Conservation (phyloP, 1,140 invertebrate species). For the Teleogryllus occipitalis region DNA sequence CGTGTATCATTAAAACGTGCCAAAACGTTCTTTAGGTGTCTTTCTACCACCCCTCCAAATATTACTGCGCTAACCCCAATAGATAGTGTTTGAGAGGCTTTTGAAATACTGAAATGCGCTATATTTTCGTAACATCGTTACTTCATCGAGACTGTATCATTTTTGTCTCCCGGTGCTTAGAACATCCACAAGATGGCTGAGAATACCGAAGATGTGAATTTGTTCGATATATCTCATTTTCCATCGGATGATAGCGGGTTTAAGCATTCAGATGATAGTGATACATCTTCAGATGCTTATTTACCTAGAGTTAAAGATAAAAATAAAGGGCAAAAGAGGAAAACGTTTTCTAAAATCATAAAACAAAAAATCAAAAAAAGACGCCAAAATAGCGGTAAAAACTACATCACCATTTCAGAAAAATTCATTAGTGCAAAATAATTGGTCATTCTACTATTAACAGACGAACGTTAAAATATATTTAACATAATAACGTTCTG, state of each 20-base stretch:
- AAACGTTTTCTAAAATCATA: background rate
- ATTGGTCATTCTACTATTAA: background rate
- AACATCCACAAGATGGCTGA: background rate
- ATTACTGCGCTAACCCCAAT: background rate
- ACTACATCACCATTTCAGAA: background rate
- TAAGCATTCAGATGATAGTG: background rate
- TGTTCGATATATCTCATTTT: background rate
- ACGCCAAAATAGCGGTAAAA: slow-evolving; percentile 7
- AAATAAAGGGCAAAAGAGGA: background rate
- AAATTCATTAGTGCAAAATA: background rate
- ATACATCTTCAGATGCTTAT: background rate
- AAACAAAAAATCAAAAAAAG: background rate
- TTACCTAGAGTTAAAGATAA: background rate
- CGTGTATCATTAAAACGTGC: background rate
- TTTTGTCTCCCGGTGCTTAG: background rate
- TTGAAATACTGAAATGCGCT: background rate
- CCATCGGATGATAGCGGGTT: background rate
- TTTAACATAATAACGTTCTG: background rate
- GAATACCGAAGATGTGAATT: background rate
- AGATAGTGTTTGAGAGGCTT: background rate
- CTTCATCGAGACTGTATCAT: background rate
- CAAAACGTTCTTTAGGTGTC: background rate
- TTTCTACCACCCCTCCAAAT: background rate
- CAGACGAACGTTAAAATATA: background rate
- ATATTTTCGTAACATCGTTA: background rate